Evolutionary conservation across 2,113 vertebrate genomes (phyloP), one percentile per base, ranked within the genome.

Genomic region (Chionis minor): DNA sequence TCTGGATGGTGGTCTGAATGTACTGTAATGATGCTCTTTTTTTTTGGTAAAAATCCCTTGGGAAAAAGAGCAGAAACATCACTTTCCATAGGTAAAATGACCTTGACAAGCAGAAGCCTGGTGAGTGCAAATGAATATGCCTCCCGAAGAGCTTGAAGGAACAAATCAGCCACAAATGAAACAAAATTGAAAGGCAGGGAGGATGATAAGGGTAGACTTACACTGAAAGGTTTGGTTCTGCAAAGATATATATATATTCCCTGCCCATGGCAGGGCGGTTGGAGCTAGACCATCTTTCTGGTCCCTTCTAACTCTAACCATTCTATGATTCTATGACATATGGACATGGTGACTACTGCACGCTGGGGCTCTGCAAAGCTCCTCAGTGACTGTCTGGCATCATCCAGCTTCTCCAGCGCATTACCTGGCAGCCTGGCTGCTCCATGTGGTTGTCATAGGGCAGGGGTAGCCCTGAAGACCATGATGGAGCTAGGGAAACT

Each of bases 71-170:
- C 26, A 91, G 55, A 86, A 84, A 27, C 47, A 72, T 20, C 22
- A 35, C 16, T 87, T 92, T 67, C n/a, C 1, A 0, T 26, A 24
- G 12, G 51, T 52, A 92, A 74, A 81, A 84, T 87, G 35, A 92
- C 89, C 78, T 95, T 94, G 89, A 82, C 87, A 89, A 94, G 12
- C 27, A 82, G 83, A 87, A 91, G 9, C 40, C 40, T 59, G 12
- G 6, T 2, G 5, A 44, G 38, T 30, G 26, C 74, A 73, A 54
- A 81, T 62, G 27, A 79, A 65, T 40, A 52, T 54, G 16, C 14
- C 27, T 92, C 54, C 27, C 35, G 28, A 69, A 80, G 35, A 69
- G 33, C 52, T 65, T 70, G 24, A 21, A 91, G 61, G 61, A 92
- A 74, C 59, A 90, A 83, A 90, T 79, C 55, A 88, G 35, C 33